Base-by-base conservation (phyloP, 2,888 invertebrate genomes). In the Scaptomyza polygonia region DNA sequence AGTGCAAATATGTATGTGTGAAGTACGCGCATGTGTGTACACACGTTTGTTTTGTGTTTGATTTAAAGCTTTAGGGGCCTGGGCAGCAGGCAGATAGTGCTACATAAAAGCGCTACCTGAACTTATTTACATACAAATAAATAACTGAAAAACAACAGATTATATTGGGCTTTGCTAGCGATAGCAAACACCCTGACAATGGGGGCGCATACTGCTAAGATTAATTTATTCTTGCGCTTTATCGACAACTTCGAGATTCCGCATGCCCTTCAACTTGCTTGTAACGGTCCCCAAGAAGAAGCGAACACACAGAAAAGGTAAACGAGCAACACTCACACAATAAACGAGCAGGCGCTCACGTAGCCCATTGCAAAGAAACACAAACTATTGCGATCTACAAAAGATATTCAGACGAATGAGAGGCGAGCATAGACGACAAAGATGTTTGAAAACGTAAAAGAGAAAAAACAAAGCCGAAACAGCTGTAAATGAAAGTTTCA, bases 291-390 rank as follows among this genome's bases (percentile, higher is more conserved):
- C 14, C 48, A 61, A 53, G 16, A 53, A 49, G 67, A 61, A 53
- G 16, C 69, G 57, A 69, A 62, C 61, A 61, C 51, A 62, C 11
- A 18, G 9, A 32, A 34, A 61, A 53, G 25, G 48, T 43, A 52
- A 54, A 52, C 59, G 51, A 30, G 39, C 21, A 64, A 14, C 68
- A 69, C 65, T 52, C 65, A 71, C 72, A 77, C 67, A 69, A 62
- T 57, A 49, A 79, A 86, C 79, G 76, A 82, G 77, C 78, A 71
- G 48, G 48, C 65, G 68, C 86, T 80, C 84, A 85, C 84, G 87
- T 86, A 86, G 87, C 57, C 82, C 87, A 85, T 56, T 68, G 48
- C 64, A 61, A 52, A 70, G 58, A 11, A 14, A 40, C 14, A 79
- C 53, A 59, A 65, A 63, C 57, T 49, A 63, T 49, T 56, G 57